Conservation (phyloP, 2,797 vertebrate genomes). For the Sebastes hubbsi region DNA sequence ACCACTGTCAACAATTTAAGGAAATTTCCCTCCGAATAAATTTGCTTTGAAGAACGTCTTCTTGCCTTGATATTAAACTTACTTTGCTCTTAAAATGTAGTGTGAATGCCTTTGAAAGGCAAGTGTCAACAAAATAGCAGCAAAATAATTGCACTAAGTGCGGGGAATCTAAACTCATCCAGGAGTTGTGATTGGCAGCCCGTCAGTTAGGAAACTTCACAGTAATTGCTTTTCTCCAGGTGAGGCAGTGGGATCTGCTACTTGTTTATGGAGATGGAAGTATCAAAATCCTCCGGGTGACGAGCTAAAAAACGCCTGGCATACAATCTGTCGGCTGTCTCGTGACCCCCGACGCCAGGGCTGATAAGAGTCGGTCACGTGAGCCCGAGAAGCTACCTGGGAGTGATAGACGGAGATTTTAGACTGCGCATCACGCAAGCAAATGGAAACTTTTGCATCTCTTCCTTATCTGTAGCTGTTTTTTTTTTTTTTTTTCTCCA, state of each 20-base stretch:
- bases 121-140: conserved; percentile 53
- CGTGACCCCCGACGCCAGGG: conserved; percentile 61
- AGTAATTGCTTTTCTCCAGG: conserved; percentile 65
- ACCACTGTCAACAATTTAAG: conserved; percentile 59
- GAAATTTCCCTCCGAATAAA: conserved; percentile 51
- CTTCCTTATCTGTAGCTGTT: conserved; percentile 68
- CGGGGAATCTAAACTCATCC: conserved; percentile 29
- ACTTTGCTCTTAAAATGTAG: conserved; percentile 47
- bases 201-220: conserved; percentile 52
- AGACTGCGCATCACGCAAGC: conserved; percentile 61
- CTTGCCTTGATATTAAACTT: conserved; percentile 45
- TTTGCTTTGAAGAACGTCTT: conserved; percentile 59
- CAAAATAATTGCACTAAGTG: conserved; percentile 48
- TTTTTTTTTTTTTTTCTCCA: conserved; percentile 17
- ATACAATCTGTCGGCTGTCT: conserved; percentile 70
- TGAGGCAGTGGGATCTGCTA: conserved; percentile 55
- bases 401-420: conserved; percentile 69
- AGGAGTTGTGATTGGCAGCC: conserved; percentile 62
- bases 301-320: conserved; percentile 44
- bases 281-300: conserved; percentile 65
- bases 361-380: conserved; percentile 66
- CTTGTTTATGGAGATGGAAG: conserved; percentile 63
- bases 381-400: conserved; percentile 41
- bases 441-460: conserved; percentile 76
- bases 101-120: conserved; percentile 46